Evolutionary conservation across 2,888 invertebrate species (phyloP).

Genomic region (Lagria hirta): DNA sequence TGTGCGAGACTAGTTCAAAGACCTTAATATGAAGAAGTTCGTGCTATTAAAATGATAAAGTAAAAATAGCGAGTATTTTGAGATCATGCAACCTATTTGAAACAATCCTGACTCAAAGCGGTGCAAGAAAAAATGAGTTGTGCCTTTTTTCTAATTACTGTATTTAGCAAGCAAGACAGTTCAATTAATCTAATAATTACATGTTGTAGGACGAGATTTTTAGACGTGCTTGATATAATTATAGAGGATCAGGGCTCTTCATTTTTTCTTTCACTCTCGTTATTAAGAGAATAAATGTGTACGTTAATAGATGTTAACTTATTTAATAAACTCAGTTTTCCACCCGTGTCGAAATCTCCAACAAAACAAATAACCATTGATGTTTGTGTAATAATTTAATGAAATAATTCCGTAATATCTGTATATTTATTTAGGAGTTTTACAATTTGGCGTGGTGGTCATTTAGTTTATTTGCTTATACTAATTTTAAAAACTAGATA

Average conservation of each 20-base stretch:
- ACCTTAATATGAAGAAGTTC: constrained; percentile 12
- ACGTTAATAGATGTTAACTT: constrained; percentile 11
- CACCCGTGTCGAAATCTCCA: constrained; percentile 19
- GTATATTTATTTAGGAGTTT: constrained; percentile 21
- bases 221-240: no score
- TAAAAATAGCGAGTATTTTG: constrained; percentile 20
- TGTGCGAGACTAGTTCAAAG: no score
- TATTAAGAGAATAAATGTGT: constrained; percentile 50
- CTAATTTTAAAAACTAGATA: constrained; percentile 19
- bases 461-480: constrained; percentile 15
- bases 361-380: constrained; percentile 16
- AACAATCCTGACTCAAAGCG: constrained; percentile 7
- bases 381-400: constrained; percentile 25
- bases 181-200: constrained; percentile 34
- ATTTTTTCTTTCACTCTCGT: constrained; percentile 2
- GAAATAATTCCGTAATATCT: constrained; percentile 15
- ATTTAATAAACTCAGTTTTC: no score
- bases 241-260: constrained; percentile 1
- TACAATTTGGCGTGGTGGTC: constrained; percentile 17
- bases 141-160: constrained; percentile 29
- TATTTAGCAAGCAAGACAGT: constrained; percentile 34
- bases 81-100: constrained; percentile 18
- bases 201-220: constrained; percentile 11
- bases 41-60: constrained; percentile 18
- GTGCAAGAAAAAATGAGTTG: constrained; percentile 6